A percentile compares a stretch with the other conserved stretches of the same genome.
phyloP scores from a whole-genome alignment of 2,113 vertebrate species.

The Salminus brasiliensis region DNA sequence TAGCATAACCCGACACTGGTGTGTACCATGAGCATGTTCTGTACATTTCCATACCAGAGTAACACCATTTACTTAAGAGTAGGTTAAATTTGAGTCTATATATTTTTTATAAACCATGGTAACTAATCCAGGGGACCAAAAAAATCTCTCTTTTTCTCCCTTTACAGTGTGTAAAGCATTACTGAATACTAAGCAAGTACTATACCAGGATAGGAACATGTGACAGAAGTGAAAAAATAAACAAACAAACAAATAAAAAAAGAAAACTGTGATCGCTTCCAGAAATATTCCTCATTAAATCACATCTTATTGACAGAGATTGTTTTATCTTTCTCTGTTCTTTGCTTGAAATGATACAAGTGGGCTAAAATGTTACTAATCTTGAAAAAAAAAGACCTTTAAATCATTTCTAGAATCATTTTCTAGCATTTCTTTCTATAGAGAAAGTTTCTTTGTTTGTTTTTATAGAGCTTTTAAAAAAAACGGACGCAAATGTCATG shows the following conservation, averaged over 20 bases:
- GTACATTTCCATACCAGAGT: conserved; percentile 10
- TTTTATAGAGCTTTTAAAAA: too few relatives aligned
- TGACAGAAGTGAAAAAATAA: too few relatives aligned
- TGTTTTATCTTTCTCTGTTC: background rate
- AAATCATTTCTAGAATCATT: background rate
- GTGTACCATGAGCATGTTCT: background rate
- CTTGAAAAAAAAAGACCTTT: background rate
- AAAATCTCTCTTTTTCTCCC: conserved; percentile 39
- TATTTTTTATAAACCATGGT: conserved; percentile 35
- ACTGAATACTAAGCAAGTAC: background rate
- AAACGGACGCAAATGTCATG: too few relatives aligned
- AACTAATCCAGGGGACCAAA: conserved; percentile 65
- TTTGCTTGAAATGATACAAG: background rate
- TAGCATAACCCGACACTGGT: background rate
- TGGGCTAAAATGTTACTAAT: background rate
- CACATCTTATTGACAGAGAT: background rate
- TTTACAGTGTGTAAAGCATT: background rate
- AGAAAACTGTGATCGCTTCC: background rate
- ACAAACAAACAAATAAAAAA: too few relatives aligned
- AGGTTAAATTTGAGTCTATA: conserved; percentile 50
- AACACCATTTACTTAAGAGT: background rate
- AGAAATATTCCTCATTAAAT: background rate
- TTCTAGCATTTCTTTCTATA: background rate
- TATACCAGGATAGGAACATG: background rate
- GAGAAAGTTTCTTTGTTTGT: background rate